phyloP scores from a whole-genome alignment of 2,113 vertebrate genomes.

The Bos indicus region DNA sequence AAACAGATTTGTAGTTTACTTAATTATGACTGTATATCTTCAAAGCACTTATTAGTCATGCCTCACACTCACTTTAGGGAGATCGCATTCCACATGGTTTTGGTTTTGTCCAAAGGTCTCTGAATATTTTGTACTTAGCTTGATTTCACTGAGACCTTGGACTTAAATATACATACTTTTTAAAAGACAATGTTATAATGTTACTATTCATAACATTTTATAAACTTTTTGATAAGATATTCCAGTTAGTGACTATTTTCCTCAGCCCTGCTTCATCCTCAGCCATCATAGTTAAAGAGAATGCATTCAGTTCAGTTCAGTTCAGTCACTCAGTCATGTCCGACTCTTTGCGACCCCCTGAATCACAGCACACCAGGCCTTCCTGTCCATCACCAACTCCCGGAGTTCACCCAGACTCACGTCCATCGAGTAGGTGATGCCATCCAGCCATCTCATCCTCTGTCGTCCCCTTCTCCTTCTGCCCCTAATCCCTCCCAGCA shows the following conservation, averaged over 20 bases:
- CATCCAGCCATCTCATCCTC: too few species aligned
- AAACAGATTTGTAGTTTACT: conserved; percentile 48
- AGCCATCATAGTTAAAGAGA: not conserved
- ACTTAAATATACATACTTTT: not conserved
- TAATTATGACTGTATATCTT: conserved; percentile 58
- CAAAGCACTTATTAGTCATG: conserved; percentile 4
- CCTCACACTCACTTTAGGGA: not conserved
- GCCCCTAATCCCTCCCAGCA: too few species aligned
- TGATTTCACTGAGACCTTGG: conserved; percentile 10
- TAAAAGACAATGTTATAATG: not conserved
- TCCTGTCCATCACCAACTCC: too few species aligned
- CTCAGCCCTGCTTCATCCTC: not conserved
- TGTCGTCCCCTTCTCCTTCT: too few species aligned
- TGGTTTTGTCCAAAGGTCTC: not conserved
- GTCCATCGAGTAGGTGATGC: too few species aligned
- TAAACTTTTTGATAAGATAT: not conserved
- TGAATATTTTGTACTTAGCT: conserved; percentile 32
- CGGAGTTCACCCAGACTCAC: too few species aligned
- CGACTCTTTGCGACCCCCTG: too few species aligned
- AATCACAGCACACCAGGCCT: too few species aligned
- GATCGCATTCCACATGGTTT: conserved; percentile 3
- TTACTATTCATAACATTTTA: not conserved
- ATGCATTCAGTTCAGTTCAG: not conserved
- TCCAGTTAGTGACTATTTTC: not conserved
- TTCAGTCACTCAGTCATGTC: too few species aligned